Conservation (phyloP, 1,140 invertebrate species). For the Tetragnatha versicolor region DNA sequence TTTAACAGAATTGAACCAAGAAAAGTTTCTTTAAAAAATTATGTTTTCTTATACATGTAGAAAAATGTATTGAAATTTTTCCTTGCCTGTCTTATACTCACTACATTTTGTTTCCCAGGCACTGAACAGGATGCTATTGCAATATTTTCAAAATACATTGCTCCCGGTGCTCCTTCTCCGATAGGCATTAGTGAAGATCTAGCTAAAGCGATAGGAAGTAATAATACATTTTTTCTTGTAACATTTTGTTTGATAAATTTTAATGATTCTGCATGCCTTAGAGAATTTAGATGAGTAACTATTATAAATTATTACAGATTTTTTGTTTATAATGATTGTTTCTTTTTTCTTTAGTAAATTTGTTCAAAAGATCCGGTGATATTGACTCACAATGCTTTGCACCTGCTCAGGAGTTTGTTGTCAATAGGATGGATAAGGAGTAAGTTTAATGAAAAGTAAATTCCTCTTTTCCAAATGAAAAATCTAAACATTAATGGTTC, state of each 20-base stretch:
- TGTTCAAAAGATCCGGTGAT: conserved; percentile 65
- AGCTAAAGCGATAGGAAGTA: conserved; percentile 59
- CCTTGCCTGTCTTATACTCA: no score
- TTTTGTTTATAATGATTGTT: neutral
- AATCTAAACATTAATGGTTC: no score
- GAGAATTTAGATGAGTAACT: no score
- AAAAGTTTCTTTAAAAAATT: no score
- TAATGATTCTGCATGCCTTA: neutral
- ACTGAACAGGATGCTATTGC: conserved; percentile 66
- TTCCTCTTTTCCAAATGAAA: no score
- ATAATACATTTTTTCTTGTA: neutral
- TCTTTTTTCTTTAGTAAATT: conserved; percentile 62
- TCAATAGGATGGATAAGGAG: conserved; percentile 71
- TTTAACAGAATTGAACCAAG: no score
- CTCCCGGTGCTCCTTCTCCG: conserved; percentile 65
- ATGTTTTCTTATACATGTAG: no score
- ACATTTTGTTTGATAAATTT: neutral
- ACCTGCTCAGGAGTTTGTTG: conserved; percentile 73
- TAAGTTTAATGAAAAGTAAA: conserved; percentile 58
- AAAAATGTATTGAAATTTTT: no score
- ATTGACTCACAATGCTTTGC: conserved; percentile 69
- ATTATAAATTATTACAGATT: neutral
- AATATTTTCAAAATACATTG: conserved; percentile 69
- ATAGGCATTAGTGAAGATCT: conserved; percentile 66
- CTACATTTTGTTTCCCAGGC: conserved; percentile 57